Evolutionary conservation across 2,113 vertebrate species (phyloP).

Genomic region (Microtus oregoni): DNA sequence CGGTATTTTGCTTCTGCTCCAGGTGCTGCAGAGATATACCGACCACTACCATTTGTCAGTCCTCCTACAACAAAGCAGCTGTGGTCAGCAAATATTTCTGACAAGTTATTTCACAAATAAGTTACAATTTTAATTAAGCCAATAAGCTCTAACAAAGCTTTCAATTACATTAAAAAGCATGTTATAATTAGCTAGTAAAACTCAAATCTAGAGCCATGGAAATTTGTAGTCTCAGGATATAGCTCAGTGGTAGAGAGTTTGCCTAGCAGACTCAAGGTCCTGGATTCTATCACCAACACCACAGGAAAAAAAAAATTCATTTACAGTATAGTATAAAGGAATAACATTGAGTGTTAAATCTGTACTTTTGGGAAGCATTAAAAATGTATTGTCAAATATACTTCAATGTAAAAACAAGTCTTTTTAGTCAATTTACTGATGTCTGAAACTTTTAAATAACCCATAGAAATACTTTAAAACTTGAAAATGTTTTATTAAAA

Average conservation of each 20-base stretch:
- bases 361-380: background rate
- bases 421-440: conserved; percentile 37
- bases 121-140: conserved; percentile 61
- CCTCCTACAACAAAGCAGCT: conserved; percentile 92
- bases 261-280: background rate
- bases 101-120: conserved; percentile 67
- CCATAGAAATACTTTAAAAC: background rate
- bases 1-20: conserved; percentile 98
- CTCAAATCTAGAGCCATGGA: conserved; percentile 36
- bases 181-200: conserved; percentile 43
- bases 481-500: background rate
- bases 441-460: conserved; percentile 18
- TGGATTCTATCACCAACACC: background rate
- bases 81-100: conserved; percentile 77
- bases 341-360: background rate
- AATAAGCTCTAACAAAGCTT: conserved; percentile 60
- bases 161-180: conserved; percentile 45
- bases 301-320: background rate
- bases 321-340: conserved; percentile 5
- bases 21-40: conserved; percentile 98
- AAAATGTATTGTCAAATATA: conserved; percentile 38
- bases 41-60: conserved; percentile 97
- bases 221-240: background rate
- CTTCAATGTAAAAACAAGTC: conserved; percentile 25
- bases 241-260: background rate